These are phyloP conservation scores for Microchirus variegatus DNA, from an alignment of 2,797 vertebrate genomes.

Conservation along the genomic window DNA sequence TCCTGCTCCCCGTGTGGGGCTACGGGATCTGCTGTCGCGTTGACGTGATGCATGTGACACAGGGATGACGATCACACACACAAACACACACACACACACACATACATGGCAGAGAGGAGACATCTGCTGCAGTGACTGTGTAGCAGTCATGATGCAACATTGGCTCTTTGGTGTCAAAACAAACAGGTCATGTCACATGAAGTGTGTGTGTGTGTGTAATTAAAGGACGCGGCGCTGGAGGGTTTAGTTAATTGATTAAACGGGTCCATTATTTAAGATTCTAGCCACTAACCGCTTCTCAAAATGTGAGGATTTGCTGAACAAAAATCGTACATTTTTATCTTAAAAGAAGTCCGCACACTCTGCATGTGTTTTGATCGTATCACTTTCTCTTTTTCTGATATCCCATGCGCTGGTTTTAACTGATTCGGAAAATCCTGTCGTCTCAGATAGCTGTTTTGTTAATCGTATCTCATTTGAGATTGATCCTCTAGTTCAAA, in stretches of 20 bases:
- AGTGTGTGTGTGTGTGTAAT: slow-evolving; percentile 1
- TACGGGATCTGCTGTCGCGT: slow-evolving; percentile 29
- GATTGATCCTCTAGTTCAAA: too few species aligned
- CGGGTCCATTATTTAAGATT: too few species aligned
- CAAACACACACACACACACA: slow-evolving; percentile 27
- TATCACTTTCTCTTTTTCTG: too few species aligned
- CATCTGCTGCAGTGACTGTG: slow-evolving; percentile 62
- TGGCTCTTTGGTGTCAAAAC: slow-evolving; percentile 50
- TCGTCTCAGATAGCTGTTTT: too few species aligned
- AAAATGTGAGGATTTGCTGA: neutral
- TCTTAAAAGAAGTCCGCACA: too few species aligned
- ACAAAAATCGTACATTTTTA: too few species aligned
- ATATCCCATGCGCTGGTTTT: too few species aligned
- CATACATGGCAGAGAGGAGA: slow-evolving; percentile 46
- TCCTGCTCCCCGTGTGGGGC: slow-evolving; percentile 58
- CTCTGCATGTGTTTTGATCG: too few species aligned
- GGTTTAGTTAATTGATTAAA: neutral
- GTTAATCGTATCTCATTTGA: too few species aligned
- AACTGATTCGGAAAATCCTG: too few species aligned
- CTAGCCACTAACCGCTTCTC: neutral
- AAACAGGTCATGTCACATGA: slow-evolving; percentile 25
- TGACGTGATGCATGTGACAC: slow-evolving; percentile 72
- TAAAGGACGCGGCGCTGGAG: too few species aligned
- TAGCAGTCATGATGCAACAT: slow-evolving; percentile 47
- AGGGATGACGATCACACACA: slow-evolving; percentile 55